Conservation (phyloP, 2,113 vertebrate genomes). For the Hyla sarda region DNA sequence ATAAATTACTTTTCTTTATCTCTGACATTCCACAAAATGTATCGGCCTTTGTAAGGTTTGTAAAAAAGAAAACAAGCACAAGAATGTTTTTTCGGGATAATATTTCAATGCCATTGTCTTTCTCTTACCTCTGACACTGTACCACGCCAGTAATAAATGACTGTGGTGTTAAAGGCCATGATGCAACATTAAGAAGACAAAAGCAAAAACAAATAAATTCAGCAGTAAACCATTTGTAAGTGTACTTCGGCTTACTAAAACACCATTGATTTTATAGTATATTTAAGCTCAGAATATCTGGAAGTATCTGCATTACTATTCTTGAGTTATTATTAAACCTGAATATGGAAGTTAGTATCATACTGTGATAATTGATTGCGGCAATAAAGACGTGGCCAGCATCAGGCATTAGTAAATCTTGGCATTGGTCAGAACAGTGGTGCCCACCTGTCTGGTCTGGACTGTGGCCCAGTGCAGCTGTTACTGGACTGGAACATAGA, state of each 20-base stretch:
- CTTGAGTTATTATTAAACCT: constrained; percentile 62
- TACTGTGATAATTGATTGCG: neutral
- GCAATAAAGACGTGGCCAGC: neutral
- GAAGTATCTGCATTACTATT: neutral
- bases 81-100: neutral
- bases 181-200: neutral
- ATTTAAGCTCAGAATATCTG: neutral
- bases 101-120: neutral
- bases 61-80: too few relatives aligned
- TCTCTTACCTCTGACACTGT: neutral
- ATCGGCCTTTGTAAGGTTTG: neutral
- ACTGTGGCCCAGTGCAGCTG: constrained; percentile 34
- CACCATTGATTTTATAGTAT: neutral
- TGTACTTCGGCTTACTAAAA: neutral
- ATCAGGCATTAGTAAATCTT: neutral
- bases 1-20: neutral
- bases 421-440: neutral
- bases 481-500: constrained; percentile 32
- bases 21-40: neutral
- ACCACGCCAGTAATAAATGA: neutral
- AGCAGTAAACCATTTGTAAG: neutral
- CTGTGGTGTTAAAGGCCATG: neutral
- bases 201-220: neutral
- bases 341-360: neutral
- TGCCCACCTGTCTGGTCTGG: constrained; percentile 11